A percentile compares a stretch with the other conserved stretches of the same genome.
Conservation (phyloP, 1,140 invertebrate genomes). For the Cherax quadricarinatus region DNA sequence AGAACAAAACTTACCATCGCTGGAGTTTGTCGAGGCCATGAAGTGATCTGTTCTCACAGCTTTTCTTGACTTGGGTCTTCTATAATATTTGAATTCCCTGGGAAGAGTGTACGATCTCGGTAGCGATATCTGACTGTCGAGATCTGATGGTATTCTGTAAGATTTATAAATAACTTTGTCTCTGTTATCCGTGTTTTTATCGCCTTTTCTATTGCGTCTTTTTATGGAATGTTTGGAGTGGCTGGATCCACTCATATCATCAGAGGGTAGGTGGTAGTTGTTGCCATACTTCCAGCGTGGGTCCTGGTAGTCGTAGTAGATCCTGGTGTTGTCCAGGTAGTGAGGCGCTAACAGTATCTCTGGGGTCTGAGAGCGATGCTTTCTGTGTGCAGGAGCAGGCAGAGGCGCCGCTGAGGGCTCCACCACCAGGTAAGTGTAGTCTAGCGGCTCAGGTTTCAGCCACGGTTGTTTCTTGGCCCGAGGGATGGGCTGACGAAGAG, state of each 20-base stretch:
- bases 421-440: constrained; percentile 63
- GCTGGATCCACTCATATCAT: constrained; percentile 71
- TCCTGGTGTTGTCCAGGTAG: constrained; percentile 79
- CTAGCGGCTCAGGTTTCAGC: constrained; percentile 78
- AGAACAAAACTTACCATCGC: constrained; percentile 82
- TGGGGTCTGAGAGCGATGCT: constrained; percentile 82
- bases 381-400: constrained; percentile 70
- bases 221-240: constrained; percentile 65
- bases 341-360: constrained; percentile 87
- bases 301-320: constrained; percentile 76
- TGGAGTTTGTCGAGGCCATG: constrained; percentile 88
- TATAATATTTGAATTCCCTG: constrained; percentile 89
- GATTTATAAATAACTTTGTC: constrained; percentile 78
- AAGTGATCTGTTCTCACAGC: constrained; percentile 81
- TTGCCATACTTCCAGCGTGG: constrained; percentile 74
- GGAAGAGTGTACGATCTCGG: constrained; percentile 90
- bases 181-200: constrained; percentile 72
- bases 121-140: constrained; percentile 87
- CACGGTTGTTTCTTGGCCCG: constrained; percentile 79
- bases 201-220: constrained; percentile 64
- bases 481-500: constrained; percentile 77
- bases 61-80: constrained; percentile 80
- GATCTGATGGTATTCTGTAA: constrained; percentile 82
- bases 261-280: constrained; percentile 72
- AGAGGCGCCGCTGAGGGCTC: constrained; percentile 58